Base-by-base conservation (phyloP, 2,888 invertebrate genomes). In the Megaustenia siamemsis region DNA sequence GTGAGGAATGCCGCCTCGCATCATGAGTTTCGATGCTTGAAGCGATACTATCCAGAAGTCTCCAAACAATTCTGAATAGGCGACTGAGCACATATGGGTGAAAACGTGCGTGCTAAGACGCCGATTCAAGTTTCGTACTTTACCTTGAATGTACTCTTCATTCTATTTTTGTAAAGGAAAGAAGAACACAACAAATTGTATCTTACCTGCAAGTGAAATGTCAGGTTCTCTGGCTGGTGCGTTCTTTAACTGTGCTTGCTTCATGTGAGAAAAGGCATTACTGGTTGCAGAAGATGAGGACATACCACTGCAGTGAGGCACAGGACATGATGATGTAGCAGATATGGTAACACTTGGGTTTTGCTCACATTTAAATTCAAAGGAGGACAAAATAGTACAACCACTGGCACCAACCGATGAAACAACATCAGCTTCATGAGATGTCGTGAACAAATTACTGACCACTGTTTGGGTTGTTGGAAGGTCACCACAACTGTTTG, bases 191-290 rank as follows among this genome's bases (percentile, higher is more conserved):
- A 28, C n/a, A 24, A 66, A 66, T 4, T 49, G 6, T 43, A 8
- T 18, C 78, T 78, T 32, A 78, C 78, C 78, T 63, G n/a, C 28
- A 78, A 18, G 32, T 40, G 43, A n/a, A 1, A 21, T 1, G 43
- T 1, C 15, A 18, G 15, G 2, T 45, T 43, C 40, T 32, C 43
- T 63, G 32, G 43, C 2, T 38, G 43, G 8, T 12, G 43, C 8
- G 15, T 60, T 78, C 21, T 40, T n/a, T 5, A 66, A 18, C 63
- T 78, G 63, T n/a, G 78, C 78, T 28, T 78, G 78, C 43, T 32
- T 78, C 78, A 78, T 60, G 40, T 63, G 63, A 18, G 60, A 66
- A 21, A 78, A 78, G 10, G 32, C 63, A 78, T 78, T 60, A 28
- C 15, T 28, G 12, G 12, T 12, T 28, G 15, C 12, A 63, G 38